Evolutionary conservation across 53 echinoderm and acorn worm genomes (phyloP).

Genomic region (Henricia sp.): DNA sequence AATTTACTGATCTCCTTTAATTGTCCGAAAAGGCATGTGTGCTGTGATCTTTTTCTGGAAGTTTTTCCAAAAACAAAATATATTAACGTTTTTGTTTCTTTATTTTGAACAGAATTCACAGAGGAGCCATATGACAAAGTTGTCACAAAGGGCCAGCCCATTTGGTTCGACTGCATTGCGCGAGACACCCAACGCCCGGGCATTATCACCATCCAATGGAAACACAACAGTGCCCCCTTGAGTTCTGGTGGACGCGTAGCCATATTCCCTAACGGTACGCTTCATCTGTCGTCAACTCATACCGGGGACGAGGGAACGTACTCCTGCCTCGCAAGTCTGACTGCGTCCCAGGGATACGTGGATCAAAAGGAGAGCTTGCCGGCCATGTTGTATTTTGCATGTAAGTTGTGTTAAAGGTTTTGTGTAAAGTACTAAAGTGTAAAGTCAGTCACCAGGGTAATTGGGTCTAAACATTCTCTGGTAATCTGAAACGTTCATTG

Average conservation of each 20-base stretch:
- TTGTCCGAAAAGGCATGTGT: too few species aligned
- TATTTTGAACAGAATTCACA: not conserved
- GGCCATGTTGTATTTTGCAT: constrained; percentile 90
- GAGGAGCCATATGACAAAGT: constrained; percentile 80
- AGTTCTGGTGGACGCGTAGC: constrained; percentile 31
- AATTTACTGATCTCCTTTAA: too few species aligned
- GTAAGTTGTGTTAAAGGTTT: too few species aligned
- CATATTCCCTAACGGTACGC: constrained; percentile 83
- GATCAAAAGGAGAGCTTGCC: constrained; percentile 66
- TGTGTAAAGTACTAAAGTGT: too few species aligned
- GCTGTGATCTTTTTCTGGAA: too few species aligned
- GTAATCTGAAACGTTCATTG: too few species aligned
- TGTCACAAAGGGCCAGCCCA: constrained; percentile 68
- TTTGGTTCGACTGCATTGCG: constrained; percentile 77
- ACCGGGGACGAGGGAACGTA: constrained; percentile 80
- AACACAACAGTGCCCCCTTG: constrained; percentile 58
- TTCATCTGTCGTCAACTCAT: constrained; percentile 67
- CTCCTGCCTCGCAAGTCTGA: constrained; percentile 71
- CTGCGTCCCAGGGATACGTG: constrained; percentile 45
- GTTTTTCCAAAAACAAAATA: too few species aligned
- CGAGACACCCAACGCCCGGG: constrained; percentile 69
- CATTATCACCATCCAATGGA: constrained; percentile 75
- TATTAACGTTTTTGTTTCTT: not conserved
- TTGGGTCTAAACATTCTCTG: too few species aligned
- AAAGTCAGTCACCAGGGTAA: too few species aligned